These are phyloP conservation scores for Enhydra lutris DNA, from an alignment of 2,113 vertebrate species.

Conservation along the genomic window DNA sequence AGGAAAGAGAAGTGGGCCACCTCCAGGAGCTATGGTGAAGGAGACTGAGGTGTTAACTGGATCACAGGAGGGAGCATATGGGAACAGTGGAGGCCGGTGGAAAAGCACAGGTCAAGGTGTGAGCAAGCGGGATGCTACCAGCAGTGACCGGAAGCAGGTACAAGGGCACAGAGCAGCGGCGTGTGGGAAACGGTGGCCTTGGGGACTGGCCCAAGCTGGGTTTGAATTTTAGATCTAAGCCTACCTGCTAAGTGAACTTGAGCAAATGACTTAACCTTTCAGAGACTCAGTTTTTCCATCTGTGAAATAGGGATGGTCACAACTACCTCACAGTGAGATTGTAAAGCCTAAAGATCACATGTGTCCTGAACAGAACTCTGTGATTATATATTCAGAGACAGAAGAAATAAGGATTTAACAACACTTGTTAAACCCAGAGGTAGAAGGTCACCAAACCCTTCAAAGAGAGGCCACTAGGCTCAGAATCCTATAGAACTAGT, in stretches of 20 bases:
- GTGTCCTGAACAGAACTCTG: background rate
- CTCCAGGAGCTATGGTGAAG: background rate
- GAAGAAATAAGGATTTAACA: background rate
- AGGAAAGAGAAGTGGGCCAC: background rate
- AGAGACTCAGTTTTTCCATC: background rate
- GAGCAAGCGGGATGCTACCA: background rate
- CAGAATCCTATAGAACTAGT: accelerated
- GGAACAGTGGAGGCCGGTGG: accelerated
- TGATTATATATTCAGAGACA: background rate
- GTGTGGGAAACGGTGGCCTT: background rate
- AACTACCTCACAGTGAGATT: background rate
- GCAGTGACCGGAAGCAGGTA: accelerated
- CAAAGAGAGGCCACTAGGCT: background rate
- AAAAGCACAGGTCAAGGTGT: background rate
- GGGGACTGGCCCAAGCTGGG: background rate
- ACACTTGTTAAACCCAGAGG: background rate
- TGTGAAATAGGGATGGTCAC: background rate
- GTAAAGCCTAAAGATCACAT: background rate
- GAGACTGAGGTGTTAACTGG: background rate
- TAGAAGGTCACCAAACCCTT: background rate
- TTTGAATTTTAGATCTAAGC: background rate
- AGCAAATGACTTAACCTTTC: background rate
- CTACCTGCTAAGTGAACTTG: background rate
- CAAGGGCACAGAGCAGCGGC: background rate
- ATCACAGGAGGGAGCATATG: background rate